Percentiles rank a stretch among this genome's conserved stretches.
These are phyloP conservation scores for Mechanitis mazaeus DNA, from an alignment of 2,888 invertebrate species.

Conservation along the genomic window DNA sequence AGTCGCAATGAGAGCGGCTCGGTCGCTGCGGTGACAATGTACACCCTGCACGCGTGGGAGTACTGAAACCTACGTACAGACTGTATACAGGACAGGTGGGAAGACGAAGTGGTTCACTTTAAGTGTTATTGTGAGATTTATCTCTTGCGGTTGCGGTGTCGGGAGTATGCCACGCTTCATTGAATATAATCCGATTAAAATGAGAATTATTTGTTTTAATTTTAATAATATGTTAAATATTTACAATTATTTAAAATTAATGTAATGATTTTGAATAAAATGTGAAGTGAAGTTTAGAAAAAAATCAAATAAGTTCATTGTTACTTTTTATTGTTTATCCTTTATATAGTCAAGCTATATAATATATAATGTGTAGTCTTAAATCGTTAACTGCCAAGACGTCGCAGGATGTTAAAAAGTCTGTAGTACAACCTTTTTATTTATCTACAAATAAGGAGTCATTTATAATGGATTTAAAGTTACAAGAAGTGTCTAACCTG, in stretches of 20 bases:
- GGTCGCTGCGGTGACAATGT: constrained; percentile 6
- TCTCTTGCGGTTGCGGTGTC: constrained; percentile 11
- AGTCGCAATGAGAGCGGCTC: constrained; percentile 55
- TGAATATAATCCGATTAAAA: neutral
- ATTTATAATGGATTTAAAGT: constrained; percentile 8
- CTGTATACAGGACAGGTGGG: constrained; percentile 10
- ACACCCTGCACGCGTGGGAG: constrained; percentile 4
- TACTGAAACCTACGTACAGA: neutral
- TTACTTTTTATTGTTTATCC: no score
- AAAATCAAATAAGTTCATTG: no score
- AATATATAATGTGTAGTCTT: no score
- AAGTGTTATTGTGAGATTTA: constrained; percentile 15
- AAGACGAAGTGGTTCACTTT: constrained; percentile 15
- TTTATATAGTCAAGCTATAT: no score
- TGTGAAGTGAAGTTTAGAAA: no score
- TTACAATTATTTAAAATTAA: neutral
- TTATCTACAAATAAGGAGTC: no score
- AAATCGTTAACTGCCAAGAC: constrained; percentile 2
- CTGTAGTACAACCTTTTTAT: no score
- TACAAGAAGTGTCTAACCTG: constrained; percentile 20
- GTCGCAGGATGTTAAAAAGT: neutral
- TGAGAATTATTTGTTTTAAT: neutral
- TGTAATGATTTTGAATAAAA: neutral
- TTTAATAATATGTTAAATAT: neutral
- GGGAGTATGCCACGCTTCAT: neutral